Base-by-base conservation (phyloP, 2,888 invertebrate genomes). In the Glaucopsyche alexis region DNA sequence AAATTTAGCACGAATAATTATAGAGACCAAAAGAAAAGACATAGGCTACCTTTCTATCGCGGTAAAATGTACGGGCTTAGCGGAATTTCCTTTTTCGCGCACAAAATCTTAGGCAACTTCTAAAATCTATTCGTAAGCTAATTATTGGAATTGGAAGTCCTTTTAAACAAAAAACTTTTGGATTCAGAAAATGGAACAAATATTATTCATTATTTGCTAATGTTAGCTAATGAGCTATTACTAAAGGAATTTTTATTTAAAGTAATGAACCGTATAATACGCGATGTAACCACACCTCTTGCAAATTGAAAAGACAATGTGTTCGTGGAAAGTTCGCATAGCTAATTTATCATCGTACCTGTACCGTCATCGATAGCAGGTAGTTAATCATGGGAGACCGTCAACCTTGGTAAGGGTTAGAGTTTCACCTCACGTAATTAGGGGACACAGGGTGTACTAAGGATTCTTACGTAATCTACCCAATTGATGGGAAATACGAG, bases 401-500 rank as follows among this genome's bases (percentile, higher is more conserved):
- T 76, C 75, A 81, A 78, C 83, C 79, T 81, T 81, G 82, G 81
- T 80, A 81, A 79, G 79, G 80, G 81, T 80, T 77, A 82, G 79
- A 82, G 79, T 83, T 82, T 79, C 81, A 79, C 73, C 74, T 74
- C 76, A 78, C 79, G 83, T 82, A 83, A 85, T 82, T 83, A 85
- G 77, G 77, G 78, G 80, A 86, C 4, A 29, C 85, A 72, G 74
- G 77, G 77, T 72, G 29, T 16, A 73, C 47, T 71, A 71, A 71
- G 42, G 60, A 65, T 65, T 70, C 55, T 71, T 64, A 40, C 71
- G 71, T 67, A 77, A 73, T 73, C 55, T 73, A 80, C 79, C 77
- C 73, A 80, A 80, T 82, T 84, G 84, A 84, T 88, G 84, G 84
- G 91, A 88, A 89, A 91, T 82, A 76, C 84, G 87, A 91, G 85